Base-by-base conservation (phyloP, 2,797 vertebrate species). In the Darevskia nairensis region DNA sequence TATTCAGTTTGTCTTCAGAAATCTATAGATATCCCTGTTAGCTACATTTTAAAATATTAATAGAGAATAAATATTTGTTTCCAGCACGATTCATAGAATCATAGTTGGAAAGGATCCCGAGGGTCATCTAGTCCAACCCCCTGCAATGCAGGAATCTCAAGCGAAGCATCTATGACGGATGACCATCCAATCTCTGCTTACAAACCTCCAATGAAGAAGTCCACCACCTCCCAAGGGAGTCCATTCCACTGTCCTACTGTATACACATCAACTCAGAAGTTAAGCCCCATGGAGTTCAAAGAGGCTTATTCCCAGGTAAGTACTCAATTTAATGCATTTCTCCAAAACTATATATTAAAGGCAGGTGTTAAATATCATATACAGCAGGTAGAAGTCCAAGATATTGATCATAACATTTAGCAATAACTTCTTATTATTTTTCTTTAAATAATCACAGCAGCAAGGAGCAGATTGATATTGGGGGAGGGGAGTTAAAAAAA, bases 401-500 rank as follows among this genome's bases (percentile, higher is more conserved):
- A 94, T 15, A 92, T 15, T 89, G 79, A 92, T 77, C 69, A 86
- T 79, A 89, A 75, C 50, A 88, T 74, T 50, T 59, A 13, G 3
- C 82, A 85, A 82, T 88, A 94, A 93, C 81, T 90, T 84, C 41
- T 68, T 25, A 90, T 86, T 90, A 89, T 87, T 90, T 90, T 89
- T 78, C 11, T 61, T 50, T 55, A 81, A 92, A 86, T 76, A 82
- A 92, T 92, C 80, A 79, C 0, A 89, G 69, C 4, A 80, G 80
- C 8, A 83, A 92, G 87, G 88, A 89, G 64, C 84, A 93, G 83
- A 93, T 89, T 95, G 92, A 90, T 89, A 68, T 69, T 1, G 75
- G 90, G 50, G 50, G 50, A 55, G 50, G 50, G 50, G 50, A 44
- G 1, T 90, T 10, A 50, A 35, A 64, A 64, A 19, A 64, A 64